A percentile compares a stretch with the other conserved stretches of the same genome.
Conservation (phyloP, 2,888 invertebrate genomes). For the Orgyia antiqua region DNA sequence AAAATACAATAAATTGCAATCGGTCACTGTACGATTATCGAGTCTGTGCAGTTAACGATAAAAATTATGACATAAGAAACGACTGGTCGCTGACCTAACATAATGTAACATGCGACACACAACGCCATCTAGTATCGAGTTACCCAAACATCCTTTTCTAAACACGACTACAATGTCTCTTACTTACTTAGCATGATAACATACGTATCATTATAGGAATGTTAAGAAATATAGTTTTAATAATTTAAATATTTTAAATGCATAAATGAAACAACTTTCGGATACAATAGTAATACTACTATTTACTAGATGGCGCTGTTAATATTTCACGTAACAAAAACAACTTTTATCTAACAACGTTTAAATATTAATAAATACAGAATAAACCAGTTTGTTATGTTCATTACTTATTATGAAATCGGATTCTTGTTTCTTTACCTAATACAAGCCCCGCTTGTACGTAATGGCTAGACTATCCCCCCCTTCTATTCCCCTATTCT, state of each 20-base stretch:
- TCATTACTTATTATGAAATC: slow-evolving; percentile 26
- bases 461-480: slow-evolving; percentile 15
- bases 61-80: slow-evolving; percentile 31
- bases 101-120: slow-evolving; percentile 14
- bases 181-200: not conserved
- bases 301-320: slow-evolving; percentile 44
- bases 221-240: not conserved
- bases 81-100: slow-evolving; percentile 21
- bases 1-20: slow-evolving; percentile 42
- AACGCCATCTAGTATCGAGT: slow-evolving; percentile 48
- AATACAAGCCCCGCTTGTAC: slow-evolving; percentile 17
- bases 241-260: not conserved
- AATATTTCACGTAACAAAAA: slow-evolving; percentile 1
- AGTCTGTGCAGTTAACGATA: slow-evolving; percentile 29
- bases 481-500: slow-evolving; percentile 2
- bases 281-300: too few relatives aligned
- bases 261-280: too few relatives aligned
- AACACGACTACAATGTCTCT: not conserved
- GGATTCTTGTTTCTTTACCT: slow-evolving; percentile 23
- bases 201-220: too few relatives aligned
- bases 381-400: slow-evolving; percentile 26
- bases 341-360: not conserved
- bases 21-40: slow-evolving; percentile 56
- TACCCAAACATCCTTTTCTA: not conserved
- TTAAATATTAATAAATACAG: slow-evolving; percentile 20